Conservation (phyloP, 2,113 vertebrate genomes). For the Heterocephalus glaber region DNA sequence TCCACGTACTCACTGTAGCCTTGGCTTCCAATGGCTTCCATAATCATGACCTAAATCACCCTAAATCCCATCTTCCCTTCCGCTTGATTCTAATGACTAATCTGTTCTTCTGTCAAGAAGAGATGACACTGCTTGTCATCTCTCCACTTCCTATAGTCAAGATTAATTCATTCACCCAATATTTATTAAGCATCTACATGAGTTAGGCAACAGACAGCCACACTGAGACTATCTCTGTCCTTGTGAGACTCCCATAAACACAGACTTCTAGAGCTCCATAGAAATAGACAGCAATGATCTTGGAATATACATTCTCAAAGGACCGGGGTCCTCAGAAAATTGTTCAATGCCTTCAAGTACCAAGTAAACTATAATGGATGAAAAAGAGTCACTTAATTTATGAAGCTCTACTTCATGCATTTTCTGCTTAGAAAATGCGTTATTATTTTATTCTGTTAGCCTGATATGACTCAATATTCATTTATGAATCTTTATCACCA, state of each 20-base stretch:
- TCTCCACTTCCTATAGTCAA: conserved; percentile 51
- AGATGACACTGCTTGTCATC: conserved; percentile 16
- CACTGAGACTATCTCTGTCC: background rate
- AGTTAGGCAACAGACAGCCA: background rate
- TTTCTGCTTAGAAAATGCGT: background rate
- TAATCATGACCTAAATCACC: conserved; percentile 4
- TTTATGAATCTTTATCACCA: background rate
- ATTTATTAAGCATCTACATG: conserved; percentile 25
- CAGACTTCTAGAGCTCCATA: background rate
- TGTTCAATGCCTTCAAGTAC: background rate
- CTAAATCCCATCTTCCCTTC: background rate
- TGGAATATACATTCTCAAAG: background rate
- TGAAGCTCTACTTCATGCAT: background rate
- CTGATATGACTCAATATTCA: background rate
- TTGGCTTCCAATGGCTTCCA: background rate
- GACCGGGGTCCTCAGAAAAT: background rate
- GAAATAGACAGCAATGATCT: background rate
- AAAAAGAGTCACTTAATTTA: background rate
- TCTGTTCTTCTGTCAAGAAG: conserved; percentile 53
- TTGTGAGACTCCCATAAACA: background rate
- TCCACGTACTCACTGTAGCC: too few relatives aligned
- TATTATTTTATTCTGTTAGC: background rate
- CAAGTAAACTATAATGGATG: background rate
- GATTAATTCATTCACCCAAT: conserved; percentile 24
- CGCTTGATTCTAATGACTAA: conserved; percentile 39